Percentiles rank a stretch among this genome's conserved stretches.
Evolutionary conservation across 1,140 invertebrate genomes (phyloP).

Genomic region (Ceratoteleas bidentatus): DNA sequence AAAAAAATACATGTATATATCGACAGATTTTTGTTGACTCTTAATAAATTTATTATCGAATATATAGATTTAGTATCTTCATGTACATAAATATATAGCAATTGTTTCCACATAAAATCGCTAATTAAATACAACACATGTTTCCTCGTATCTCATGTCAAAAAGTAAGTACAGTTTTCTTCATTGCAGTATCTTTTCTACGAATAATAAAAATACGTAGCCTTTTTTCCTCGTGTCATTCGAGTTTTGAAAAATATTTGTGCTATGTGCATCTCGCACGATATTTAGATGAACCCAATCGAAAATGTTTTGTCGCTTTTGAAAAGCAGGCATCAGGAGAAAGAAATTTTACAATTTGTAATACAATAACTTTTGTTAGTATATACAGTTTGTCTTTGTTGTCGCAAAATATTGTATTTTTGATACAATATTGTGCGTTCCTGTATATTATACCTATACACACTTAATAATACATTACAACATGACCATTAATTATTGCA

Average conservation of each 20-base stretch:
- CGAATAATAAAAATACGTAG: constrained; percentile 57
- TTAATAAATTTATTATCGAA: too few relatives aligned
- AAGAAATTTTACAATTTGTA: constrained; percentile 44
- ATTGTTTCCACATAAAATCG: too few relatives aligned
- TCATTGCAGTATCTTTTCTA: constrained; percentile 24
- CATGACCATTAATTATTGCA: constrained; percentile 62
- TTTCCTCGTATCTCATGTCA: too few relatives aligned
- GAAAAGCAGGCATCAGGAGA: constrained; percentile 45
- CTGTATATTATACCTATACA: constrained; percentile 51
- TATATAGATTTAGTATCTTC: too few relatives aligned
- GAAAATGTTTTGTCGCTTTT: constrained; percentile 46
- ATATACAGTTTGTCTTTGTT: constrained; percentile 53
- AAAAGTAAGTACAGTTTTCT: too few relatives aligned
- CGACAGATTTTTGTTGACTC: too few relatives aligned
- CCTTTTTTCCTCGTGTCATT: too few relatives aligned
- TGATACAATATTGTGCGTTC: constrained; percentile 42
- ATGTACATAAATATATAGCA: too few relatives aligned
- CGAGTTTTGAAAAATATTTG: constrained; percentile 58
- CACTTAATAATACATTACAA: constrained; percentile 57
- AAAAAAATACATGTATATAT: too few relatives aligned
- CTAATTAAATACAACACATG: too few relatives aligned
- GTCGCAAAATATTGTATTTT: constrained; percentile 52
- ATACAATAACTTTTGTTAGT: constrained; percentile 44
- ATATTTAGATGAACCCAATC: constrained; percentile 33
- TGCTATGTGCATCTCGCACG: constrained; percentile 24